Conservation (phyloP, 2,797 vertebrate species). For the Sebastes elongatus region DNA sequence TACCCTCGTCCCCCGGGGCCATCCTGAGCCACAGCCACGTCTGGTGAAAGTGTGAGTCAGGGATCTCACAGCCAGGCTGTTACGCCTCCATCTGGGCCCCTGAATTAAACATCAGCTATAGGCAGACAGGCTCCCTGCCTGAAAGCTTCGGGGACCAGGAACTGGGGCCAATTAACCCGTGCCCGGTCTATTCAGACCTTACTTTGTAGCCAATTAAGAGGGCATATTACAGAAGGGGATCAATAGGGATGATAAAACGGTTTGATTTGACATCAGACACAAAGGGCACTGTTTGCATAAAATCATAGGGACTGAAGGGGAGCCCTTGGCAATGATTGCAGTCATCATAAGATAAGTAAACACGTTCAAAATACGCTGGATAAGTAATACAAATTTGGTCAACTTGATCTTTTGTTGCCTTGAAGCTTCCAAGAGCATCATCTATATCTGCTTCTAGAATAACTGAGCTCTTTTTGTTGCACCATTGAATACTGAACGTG, state of each 20-base stretch:
- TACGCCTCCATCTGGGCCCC: conserved; percentile 74
- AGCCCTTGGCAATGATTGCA: conserved; percentile 14
- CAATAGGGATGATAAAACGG: conserved; percentile 32
- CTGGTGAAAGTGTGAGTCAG: conserved; percentile 62
- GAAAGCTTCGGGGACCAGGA: conserved; percentile 56
- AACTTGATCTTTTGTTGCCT: neutral
- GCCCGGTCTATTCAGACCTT: conserved; percentile 52
- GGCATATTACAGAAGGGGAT: conserved; percentile 39
- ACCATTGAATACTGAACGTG: neutral
- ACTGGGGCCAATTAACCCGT: conserved; percentile 72
- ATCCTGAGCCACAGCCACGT: conserved; percentile 38
- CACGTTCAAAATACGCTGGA: neutral
- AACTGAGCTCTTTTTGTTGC: neutral
- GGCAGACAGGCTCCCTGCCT: conserved; percentile 63
- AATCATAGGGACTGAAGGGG: conserved; percentile 6
- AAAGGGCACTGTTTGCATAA: conserved; percentile 20
- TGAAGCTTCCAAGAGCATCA: neutral
- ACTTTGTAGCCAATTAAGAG: conserved; percentile 68
- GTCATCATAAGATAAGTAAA: conserved; percentile 13
- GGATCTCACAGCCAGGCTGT: conserved; percentile 62
- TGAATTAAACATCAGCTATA: conserved; percentile 78
- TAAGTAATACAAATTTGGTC: conserved; percentile 25
- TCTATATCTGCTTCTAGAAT: neutral
- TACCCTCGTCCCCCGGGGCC: conserved; percentile 22
- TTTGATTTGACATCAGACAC: conserved; percentile 41